Percentiles rank a stretch among this genome's conserved stretches.
phyloP scores from a whole-genome alignment of 2,888 invertebrate species.

The Leptopilina drosophilae region DNA sequence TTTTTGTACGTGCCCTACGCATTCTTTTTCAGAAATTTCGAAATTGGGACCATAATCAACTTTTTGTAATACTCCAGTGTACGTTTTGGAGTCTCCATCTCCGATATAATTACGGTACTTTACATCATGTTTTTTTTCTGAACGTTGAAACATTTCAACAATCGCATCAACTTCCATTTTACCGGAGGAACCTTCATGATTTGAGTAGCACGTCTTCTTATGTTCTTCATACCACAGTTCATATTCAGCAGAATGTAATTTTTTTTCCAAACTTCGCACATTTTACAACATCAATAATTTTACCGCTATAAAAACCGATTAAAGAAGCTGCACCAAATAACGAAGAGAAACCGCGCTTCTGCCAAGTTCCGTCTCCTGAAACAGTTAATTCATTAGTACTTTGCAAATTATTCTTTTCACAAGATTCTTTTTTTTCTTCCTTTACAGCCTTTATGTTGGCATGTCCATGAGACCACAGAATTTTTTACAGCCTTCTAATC shows the following conservation, averaged over 20 bases:
- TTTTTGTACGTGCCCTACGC: conserved; percentile 50
- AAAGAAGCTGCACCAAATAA: too few species aligned
- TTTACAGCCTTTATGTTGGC: conserved; percentile 11
- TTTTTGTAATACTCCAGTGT: conserved; percentile 41
- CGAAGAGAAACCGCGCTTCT: too few species aligned
- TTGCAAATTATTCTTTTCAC: conserved; percentile 2
- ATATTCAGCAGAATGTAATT: background rate
- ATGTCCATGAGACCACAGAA: conserved; percentile 49
- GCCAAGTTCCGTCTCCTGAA: too few species aligned
- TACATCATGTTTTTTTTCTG: too few species aligned
- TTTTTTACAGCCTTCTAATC: conserved; percentile 40
- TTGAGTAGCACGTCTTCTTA: background rate
- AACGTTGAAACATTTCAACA: too few species aligned
- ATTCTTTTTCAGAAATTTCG: conserved; percentile 45
- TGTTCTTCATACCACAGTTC: conserved; percentile 11
- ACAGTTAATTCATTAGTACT: background rate
- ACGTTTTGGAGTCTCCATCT: background rate
- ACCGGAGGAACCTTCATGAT: too few species aligned
- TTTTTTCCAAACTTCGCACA: too few species aligned
- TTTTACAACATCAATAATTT: too few species aligned
- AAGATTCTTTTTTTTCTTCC: conserved; percentile 1
- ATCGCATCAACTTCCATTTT: too few species aligned
- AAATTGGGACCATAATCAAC: conserved; percentile 43
- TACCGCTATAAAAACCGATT: too few species aligned
- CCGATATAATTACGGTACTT: too few species aligned